Evolutionary conservation across 2,113 vertebrate genomes (phyloP).

Genomic region (Pseudopodoces humilis): DNA sequence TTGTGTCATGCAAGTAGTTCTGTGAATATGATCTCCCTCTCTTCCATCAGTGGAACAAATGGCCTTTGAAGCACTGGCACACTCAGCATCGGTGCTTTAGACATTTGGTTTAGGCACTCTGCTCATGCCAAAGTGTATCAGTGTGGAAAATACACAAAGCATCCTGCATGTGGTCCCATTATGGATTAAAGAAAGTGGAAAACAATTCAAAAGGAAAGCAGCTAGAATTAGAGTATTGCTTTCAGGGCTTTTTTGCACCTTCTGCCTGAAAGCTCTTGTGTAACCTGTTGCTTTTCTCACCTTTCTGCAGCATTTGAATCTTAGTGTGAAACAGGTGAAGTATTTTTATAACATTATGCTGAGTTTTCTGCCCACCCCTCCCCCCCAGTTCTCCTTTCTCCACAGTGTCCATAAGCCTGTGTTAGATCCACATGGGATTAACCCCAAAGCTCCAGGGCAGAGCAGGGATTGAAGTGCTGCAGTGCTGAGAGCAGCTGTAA

Average conservation of each 20-base stretch:
- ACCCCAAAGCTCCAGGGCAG: background rate
- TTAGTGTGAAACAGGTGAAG: background rate
- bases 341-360: background rate
- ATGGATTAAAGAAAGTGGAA: background rate
- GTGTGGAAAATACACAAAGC: conserved; percentile 17
- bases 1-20: background rate
- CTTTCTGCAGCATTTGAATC: background rate
- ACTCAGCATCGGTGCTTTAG: background rate
- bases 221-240: background rate
- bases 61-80: background rate
- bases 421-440: background rate
- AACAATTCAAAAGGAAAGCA: background rate
- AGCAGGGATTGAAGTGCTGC: background rate
- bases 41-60: conserved; percentile 6
- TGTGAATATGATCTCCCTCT: background rate
- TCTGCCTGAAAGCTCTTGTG: background rate
- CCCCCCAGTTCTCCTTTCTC: background rate
- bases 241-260: background rate
- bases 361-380: background rate
- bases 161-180: conserved; percentile 5
- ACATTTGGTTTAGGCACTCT: background rate
- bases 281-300: background rate
- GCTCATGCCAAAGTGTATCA: background rate
- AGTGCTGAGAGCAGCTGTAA: background rate
- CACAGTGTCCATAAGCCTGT: background rate